Percentiles rank a stretch among this genome's conserved stretches.
Evolutionary conservation across 2,113 vertebrate species (phyloP).

Genomic region (Oceanites oceanicus): DNA sequence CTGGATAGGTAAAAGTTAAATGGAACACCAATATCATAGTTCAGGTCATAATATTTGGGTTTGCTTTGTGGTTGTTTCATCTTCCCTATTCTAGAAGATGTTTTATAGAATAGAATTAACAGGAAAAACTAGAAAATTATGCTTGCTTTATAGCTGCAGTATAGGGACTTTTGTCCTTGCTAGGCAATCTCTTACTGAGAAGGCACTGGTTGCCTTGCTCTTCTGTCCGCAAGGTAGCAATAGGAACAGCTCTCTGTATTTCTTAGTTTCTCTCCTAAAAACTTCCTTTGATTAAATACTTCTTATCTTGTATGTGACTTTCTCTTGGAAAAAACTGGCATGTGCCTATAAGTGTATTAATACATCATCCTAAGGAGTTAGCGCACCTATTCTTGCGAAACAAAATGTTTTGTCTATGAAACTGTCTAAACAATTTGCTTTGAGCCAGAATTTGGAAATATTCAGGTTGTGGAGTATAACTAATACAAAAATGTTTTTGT

Average conservation of each 20-base stretch:
- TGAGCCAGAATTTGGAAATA: neutral
- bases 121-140: neutral
- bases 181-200: neutral
- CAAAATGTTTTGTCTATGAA: constrained; percentile 52
- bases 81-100: neutral
- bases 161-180: neutral
- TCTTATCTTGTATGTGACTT: neutral
- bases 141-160: neutral
- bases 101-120: neutral
- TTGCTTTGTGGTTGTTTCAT: neutral
- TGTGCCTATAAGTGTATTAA: constrained; percentile 3
- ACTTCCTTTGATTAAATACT: constrained; percentile 58
- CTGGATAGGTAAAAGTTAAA: neutral
- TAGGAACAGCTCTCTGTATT: neutral
- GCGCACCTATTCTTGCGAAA: constrained; percentile 43
- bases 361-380: constrained; percentile 46
- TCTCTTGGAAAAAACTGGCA: constrained; percentile 30
- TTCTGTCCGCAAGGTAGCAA: neutral
- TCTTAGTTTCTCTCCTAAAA: constrained; percentile 37
- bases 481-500: neutral
- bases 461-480: neutral
- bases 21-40: neutral
- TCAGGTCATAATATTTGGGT: neutral
- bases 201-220: neutral
- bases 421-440: constrained; percentile 41